Conservation (phyloP, 2,888 invertebrate species). For the Caenorhabditis parvicauda region DNA sequence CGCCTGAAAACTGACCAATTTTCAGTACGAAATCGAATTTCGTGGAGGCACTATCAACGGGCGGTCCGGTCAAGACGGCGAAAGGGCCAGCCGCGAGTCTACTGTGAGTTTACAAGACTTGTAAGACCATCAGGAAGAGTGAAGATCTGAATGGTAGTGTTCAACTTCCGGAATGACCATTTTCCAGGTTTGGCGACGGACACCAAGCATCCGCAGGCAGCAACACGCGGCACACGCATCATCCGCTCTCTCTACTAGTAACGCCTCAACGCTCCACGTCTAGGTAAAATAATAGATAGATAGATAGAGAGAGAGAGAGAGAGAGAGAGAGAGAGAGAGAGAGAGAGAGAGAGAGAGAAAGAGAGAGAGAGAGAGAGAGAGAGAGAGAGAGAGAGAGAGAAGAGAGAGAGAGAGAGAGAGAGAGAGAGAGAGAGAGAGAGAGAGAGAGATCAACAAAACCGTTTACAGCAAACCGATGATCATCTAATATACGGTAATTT, state of each 20-base stretch:
- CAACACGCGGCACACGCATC: constrained; percentile 38
- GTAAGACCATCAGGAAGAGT: not conserved
- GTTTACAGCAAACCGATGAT: no score
- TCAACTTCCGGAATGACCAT: not conserved
- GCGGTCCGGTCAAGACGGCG: constrained; percentile 41
- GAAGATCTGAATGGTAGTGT: not conserved
- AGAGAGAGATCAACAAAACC: no score
- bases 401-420: no score
- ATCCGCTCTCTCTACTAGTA: constrained; percentile 26
- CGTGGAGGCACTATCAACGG: constrained; percentile 61
- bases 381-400: no score
- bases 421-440: no score
- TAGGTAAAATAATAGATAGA: constrained; percentile 23
- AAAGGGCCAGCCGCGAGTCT: constrained; percentile 52
- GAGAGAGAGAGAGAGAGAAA: no score
- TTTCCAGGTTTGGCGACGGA: constrained; percentile 51
- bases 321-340: no score
- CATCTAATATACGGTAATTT: no score
- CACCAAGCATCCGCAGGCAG: constrained; percentile 51
- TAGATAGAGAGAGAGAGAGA: no score
- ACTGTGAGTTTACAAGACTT: constrained; percentile 24
- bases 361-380: no score
- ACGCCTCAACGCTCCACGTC: constrained; percentile 31
- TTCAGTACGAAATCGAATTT: constrained; percentile 67
- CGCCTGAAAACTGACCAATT: no score